Evolutionary conservation across 2,113 vertebrate species (phyloP).

Genomic region (Neotragus moschatus): DNA sequence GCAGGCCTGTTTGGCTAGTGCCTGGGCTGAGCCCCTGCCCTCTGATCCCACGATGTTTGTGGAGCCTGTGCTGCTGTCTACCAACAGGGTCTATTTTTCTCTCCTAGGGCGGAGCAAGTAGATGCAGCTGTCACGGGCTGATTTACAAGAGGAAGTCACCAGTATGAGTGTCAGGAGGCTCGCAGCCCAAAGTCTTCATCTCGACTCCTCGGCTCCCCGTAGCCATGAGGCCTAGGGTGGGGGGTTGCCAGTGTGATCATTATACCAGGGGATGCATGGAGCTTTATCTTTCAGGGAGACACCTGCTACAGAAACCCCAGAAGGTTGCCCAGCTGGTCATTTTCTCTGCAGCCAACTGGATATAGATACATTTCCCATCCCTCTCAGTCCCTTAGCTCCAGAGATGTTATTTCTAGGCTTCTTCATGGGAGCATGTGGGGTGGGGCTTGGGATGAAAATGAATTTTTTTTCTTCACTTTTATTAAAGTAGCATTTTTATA

Average conservation of each 20-base stretch:
- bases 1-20: slow-evolving; percentile 75
- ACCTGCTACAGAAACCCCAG: neutral
- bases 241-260: neutral
- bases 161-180: slow-evolving; percentile 71
- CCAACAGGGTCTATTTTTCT: slow-evolving; percentile 79
- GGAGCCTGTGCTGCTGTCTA: slow-evolving; percentile 78
- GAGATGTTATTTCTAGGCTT: neutral
- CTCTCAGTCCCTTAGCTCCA: neutral
- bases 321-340: neutral
- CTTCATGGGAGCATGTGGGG: neutral
- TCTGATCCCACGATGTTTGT: slow-evolving; percentile 81
- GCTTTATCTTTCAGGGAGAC: neutral
- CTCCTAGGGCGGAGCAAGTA: slow-evolving; percentile 57
- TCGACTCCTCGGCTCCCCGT: slow-evolving; percentile 42
- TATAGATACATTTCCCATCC: neutral
- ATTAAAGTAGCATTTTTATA: neutral
- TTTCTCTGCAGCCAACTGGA: neutral
- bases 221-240: slow-evolving; percentile 60
- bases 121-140: slow-evolving; percentile 78
- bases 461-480: neutral
- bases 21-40: slow-evolving; percentile 75
- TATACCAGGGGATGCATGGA: neutral
- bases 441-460: neutral
- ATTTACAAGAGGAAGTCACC: slow-evolving; percentile 82
- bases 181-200: slow-evolving; percentile 62